Evolutionary conservation across 1,140 invertebrate species (phyloP), one percentile per base, ranked within the genome.

Genomic region (Ceratina calcarata): DNA sequence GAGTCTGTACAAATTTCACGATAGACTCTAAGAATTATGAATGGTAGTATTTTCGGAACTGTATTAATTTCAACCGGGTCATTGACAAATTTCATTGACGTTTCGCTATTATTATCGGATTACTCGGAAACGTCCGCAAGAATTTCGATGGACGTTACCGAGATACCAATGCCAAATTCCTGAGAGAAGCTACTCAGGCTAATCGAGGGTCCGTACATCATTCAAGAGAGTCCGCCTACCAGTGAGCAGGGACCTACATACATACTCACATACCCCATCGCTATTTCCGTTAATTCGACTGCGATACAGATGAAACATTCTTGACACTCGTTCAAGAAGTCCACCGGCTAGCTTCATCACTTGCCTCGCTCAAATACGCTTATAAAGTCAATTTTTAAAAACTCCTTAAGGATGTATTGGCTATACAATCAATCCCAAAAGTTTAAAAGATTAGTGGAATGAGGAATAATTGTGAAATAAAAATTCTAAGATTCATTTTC

Each of bases 281-380:
- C 32, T 15, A 32, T 65, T 74, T 74, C 49, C 49, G 53, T 32
- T 32, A 67, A 24, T 58, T 37, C 45, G 27, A n/a, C 10, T 15
- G 8, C 49, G 51, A 55, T n/a, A 10, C 3, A 37, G 16, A 20
- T 20, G 3, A 18, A 15, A 60, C n/a, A 71, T 71, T 71, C 32
- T 60, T 49, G 58, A 72, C 49, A 62, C 37, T 24, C 45, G 45
- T 72, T 72, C 45, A 72, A 62, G 70, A 72, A 62, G 49, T 51
- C 20, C 57, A 22, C 57, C 10, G 57, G n/a, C 12, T 3, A 45
- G 37, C 37, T 45, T 45, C 10, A 45, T 3, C 37, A 45, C 37
- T 45, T 45, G 37, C 27, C 4, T 32, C 27, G 27, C 27, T 32
- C 27, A 32, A 32, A 32, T 32, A 32, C 4, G 27, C 37, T 45